These are phyloP conservation scores for Pheucticus melanocephalus DNA, from an alignment of 2,113 vertebrate species.

Conservation along the genomic window DNA sequence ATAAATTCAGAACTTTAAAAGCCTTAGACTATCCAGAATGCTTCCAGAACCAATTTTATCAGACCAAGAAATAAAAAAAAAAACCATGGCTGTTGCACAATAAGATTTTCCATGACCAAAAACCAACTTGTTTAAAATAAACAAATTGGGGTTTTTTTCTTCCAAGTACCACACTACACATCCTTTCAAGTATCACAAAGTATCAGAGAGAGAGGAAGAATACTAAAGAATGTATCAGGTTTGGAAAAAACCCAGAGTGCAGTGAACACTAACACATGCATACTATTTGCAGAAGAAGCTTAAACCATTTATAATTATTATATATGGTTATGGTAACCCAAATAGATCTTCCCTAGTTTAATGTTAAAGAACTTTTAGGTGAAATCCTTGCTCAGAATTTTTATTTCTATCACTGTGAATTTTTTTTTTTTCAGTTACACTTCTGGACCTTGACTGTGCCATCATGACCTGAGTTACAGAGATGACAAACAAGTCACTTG, in stretches of 20 bases:
- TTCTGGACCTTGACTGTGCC: background rate
- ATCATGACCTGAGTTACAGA: background rate
- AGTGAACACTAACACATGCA: background rate
- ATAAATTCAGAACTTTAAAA: background rate
- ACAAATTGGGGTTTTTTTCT: background rate
- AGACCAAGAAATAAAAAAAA: background rate
- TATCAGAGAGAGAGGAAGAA: background rate
- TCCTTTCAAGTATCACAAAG: background rate
- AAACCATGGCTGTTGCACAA: background rate
- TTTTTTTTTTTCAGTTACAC: background rate
- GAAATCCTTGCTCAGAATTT: background rate
- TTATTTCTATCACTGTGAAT: background rate
- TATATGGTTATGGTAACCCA: background rate
- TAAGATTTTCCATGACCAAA: background rate
- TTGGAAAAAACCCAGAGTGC: background rate
- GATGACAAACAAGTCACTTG: background rate
- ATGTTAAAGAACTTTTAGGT: background rate
- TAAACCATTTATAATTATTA: background rate
- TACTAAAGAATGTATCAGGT: background rate
- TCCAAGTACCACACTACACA: background rate
- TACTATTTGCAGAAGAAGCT: background rate
- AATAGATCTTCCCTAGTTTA: background rate
- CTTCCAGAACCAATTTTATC: background rate
- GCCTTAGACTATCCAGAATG: background rate
- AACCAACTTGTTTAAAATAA: background rate